Evolutionary conservation across 2,888 invertebrate species (phyloP).

Genomic region (Melolontha melolontha): DNA sequence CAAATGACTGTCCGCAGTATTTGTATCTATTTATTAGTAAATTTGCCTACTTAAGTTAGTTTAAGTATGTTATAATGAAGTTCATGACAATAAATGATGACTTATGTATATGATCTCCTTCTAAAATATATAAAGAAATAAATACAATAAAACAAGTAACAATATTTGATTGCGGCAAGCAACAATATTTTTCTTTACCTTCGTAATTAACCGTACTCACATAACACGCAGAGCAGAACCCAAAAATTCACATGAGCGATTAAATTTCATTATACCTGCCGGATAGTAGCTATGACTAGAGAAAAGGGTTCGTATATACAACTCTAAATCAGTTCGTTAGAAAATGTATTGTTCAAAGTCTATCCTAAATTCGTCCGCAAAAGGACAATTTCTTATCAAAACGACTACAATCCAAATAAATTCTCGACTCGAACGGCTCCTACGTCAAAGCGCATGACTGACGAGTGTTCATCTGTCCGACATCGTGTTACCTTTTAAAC

Average conservation of each 20-base stretch:
- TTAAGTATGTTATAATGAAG: too few relatives aligned
- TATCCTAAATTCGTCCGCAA: constrained; percentile 63
- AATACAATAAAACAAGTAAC: neutral
- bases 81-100: too few relatives aligned
- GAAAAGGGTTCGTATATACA: constrained; percentile 26
- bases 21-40: too few relatives aligned
- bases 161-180: neutral
- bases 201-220: constrained; percentile 35
- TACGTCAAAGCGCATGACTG: constrained; percentile 12
- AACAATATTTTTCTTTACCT: constrained; percentile 10
- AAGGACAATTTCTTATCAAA: constrained; percentile 64
- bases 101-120: neutral
- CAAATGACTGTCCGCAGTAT: too few relatives aligned
- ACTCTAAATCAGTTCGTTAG: constrained; percentile 62
- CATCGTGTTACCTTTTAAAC: constrained; percentile 52
- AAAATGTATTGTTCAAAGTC: constrained; percentile 61
- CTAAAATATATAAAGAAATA: neutral
- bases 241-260: constrained; percentile 49
- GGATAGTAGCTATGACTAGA: constrained; percentile 29
- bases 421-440: constrained; percentile 6
- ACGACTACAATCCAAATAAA: constrained; percentile 53
- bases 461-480: constrained; percentile 44
- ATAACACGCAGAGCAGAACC: constrained; percentile 26
- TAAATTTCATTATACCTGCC: constrained; percentile 57
- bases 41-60: too few relatives aligned